phyloP scores from a whole-genome alignment of 2,888 invertebrate species.

The Mythimna vitellina region DNA sequence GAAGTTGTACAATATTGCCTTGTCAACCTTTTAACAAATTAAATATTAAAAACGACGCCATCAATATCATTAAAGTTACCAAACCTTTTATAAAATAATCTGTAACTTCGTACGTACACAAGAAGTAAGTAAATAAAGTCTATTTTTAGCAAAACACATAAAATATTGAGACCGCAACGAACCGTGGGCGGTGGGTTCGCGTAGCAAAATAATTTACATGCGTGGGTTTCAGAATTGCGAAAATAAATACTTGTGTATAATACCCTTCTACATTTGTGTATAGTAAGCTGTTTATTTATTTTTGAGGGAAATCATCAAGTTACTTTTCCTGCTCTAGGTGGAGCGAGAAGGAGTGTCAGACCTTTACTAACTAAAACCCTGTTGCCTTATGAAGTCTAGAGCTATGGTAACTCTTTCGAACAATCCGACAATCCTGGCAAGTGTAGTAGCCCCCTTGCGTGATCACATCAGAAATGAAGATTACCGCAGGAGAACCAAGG shows the following conservation, averaged over 20 bases:
- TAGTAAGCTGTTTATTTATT: not conserved
- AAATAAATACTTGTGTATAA: conserved; percentile 23
- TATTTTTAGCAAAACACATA: conserved; percentile 20
- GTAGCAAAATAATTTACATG: conserved; percentile 32
- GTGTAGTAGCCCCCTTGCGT: too few relatives aligned
- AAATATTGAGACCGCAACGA: conserved; percentile 36
- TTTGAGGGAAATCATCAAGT: too few relatives aligned
- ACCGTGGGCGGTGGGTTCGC: conserved; percentile 22
- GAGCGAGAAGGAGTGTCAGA: too few relatives aligned
- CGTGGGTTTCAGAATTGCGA: conserved; percentile 30
- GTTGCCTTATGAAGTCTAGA: too few relatives aligned
- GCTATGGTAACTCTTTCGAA: too few relatives aligned
- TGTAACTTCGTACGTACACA: not conserved
- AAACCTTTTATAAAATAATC: conserved; percentile 1
- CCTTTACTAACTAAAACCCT: too few relatives aligned
- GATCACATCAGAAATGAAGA: too few relatives aligned
- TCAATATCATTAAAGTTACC: not conserved
- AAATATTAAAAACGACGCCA: not conserved
- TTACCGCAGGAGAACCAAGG: too few relatives aligned
- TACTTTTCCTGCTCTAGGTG: too few relatives aligned
- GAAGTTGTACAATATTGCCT: not conserved
- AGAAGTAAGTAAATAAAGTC: not conserved
- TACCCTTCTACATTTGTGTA: not conserved
- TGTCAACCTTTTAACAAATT: too few relatives aligned
- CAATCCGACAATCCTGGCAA: too few relatives aligned